Percentiles rank a stretch among this genome's conserved stretches.
Conservation (phyloP, 1,140 invertebrate genomes). For the Propsilocerus akamusi region DNA sequence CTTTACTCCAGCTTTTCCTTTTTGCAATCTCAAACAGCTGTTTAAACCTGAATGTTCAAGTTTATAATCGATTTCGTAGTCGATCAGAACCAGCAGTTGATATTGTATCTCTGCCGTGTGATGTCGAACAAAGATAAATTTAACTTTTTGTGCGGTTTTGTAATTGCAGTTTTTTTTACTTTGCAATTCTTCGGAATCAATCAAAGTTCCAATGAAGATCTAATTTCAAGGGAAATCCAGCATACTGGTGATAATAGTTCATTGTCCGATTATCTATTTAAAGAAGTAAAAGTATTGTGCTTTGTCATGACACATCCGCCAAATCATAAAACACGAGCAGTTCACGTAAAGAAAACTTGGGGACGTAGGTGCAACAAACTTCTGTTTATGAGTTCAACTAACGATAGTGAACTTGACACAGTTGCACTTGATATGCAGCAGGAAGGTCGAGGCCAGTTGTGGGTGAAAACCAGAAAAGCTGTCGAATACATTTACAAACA, state of each 20-base stretch:
- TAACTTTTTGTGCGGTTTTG: too few species aligned
- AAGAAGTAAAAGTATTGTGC: constrained; percentile 62
- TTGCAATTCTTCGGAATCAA: too few species aligned
- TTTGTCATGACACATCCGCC: constrained; percentile 83
- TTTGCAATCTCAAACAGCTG: too few species aligned
- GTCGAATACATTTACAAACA: constrained; percentile 68
- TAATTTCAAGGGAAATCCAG: too few species aligned
- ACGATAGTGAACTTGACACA: constrained; percentile 30
- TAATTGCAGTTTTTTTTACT: too few species aligned
- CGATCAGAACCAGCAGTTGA: too few species aligned
- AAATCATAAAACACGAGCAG: constrained; percentile 69
- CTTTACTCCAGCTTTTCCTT: too few species aligned
- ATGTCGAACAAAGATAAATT: too few species aligned
- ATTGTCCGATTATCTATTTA: background rate
- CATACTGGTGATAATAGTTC: background rate
- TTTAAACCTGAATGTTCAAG: too few species aligned
- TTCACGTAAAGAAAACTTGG: constrained; percentile 84
- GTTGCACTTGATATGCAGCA: constrained; percentile 7
- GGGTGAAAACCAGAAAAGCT: constrained; percentile 81
- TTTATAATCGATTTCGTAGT: too few species aligned
- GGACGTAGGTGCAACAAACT: constrained; percentile 71
- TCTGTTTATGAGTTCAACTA: constrained; percentile 62
- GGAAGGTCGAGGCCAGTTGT: constrained; percentile 73
- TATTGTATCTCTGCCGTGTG: too few species aligned
- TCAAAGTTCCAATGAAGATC: too few species aligned